phyloP scores from a whole-genome alignment of 2,888 invertebrate species.

The Gryllus longicercus region DNA sequence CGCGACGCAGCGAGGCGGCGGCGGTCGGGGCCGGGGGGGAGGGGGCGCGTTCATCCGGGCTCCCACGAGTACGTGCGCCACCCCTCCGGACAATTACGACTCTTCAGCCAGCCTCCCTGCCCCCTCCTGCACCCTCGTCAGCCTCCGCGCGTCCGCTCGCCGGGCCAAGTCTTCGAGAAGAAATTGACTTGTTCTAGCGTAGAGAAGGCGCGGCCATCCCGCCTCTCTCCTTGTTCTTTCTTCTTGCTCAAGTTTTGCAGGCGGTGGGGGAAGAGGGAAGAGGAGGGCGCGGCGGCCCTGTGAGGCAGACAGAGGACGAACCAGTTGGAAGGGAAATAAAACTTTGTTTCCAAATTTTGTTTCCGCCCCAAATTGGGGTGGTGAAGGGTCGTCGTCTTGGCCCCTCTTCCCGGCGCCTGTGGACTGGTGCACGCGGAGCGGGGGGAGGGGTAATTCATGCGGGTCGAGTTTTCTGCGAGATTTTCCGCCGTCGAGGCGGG shows the following conservation, averaged over 20 bases:
- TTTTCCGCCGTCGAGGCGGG: background rate
- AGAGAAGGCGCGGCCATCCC: background rate
- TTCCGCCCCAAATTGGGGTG: slow-evolving; percentile 28
- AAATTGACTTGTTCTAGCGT: slow-evolving; percentile 24
- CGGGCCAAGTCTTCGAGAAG: background rate
- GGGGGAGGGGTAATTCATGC: slow-evolving; percentile 20
- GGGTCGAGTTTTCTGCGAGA: slow-evolving; percentile 17
- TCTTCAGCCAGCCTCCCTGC: too few species aligned
- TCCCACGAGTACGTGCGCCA: too few species aligned
- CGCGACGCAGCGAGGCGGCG: too few species aligned
- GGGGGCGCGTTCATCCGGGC: too few species aligned
- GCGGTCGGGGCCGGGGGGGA: too few species aligned
- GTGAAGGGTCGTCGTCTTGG: slow-evolving; percentile 8
- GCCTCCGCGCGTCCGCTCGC: background rate
- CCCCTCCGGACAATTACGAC: too few species aligned
- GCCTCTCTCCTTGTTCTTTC: background rate
- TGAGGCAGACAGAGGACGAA: background rate
- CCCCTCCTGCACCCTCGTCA: too few species aligned
- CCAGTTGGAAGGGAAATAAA: slow-evolving; percentile 12
- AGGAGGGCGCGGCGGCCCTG: background rate
- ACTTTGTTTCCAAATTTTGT: slow-evolving; percentile 30
- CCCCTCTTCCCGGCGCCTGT: background rate
- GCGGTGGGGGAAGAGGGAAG: background rate
- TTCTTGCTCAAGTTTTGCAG: background rate
- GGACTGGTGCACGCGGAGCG: background rate